A percentile compares a stretch with the other conserved stretches of the same genome.
Evolutionary conservation across 2,888 invertebrate genomes (phyloP).

Genomic region (Adela reaumurella): DNA sequence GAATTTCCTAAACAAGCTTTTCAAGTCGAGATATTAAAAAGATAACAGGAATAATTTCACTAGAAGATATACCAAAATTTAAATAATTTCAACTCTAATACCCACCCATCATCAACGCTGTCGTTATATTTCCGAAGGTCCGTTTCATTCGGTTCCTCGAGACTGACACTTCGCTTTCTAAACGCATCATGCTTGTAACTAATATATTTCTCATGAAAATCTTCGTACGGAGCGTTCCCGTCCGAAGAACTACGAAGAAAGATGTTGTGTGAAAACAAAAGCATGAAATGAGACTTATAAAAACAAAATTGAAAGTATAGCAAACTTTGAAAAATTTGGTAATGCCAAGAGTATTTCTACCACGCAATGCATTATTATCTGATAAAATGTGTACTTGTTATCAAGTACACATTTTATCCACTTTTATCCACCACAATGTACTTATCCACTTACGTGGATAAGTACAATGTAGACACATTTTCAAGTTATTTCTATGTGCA

Average conservation of each 20-base stretch:
- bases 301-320: not conserved
- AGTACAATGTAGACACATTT: too few relatives aligned
- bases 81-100: not conserved
- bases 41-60: too few relatives aligned
- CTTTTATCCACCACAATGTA: too few relatives aligned
- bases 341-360: not conserved
- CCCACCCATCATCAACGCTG: not conserved
- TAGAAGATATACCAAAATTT: too few relatives aligned
- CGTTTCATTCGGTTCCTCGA: constrained; percentile 53
- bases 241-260: constrained; percentile 56
- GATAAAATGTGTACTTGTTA: too few relatives aligned
- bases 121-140: constrained; percentile 5
- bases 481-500: too few relatives aligned
- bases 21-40: too few relatives aligned
- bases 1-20: not conserved
- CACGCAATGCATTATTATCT: not conserved
- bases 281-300: not conserved
- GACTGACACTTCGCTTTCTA: constrained; percentile 70
- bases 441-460: too few relatives aligned
- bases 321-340: not conserved
- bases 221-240: constrained; percentile 62
- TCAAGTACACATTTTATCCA: too few relatives aligned
- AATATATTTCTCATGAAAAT: constrained; percentile 78
- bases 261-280: constrained; percentile 33
- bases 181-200: constrained; percentile 69